phyloP scores from a whole-genome alignment of 2,888 invertebrate species.

The Brenthis daphne region DNA sequence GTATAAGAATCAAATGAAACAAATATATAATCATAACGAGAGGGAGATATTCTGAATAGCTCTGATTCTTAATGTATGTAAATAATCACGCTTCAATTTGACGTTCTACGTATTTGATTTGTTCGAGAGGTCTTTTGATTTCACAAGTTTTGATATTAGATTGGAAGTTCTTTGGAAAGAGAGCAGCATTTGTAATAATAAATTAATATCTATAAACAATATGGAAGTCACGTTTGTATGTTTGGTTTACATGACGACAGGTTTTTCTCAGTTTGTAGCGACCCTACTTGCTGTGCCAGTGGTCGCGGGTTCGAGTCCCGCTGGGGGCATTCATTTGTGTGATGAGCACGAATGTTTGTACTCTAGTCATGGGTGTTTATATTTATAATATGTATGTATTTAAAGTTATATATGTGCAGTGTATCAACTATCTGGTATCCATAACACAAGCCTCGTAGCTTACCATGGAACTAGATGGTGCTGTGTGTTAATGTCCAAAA shows the following conservation, averaged over 20 bases:
- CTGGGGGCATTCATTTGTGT: no score
- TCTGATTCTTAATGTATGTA: constrained; percentile 61
- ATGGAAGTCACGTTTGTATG: not conserved
- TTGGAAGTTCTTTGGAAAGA: constrained; percentile 28
- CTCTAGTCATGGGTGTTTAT: no score
- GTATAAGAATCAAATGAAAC: constrained; percentile 41
- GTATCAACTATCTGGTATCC: no score
- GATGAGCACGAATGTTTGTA: no score
- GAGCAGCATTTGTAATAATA: constrained; percentile 9
- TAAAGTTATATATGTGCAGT: no score
- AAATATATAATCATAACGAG: constrained; percentile 44
- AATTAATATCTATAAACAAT: constrained; percentile 2
- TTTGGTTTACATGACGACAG: not conserved
- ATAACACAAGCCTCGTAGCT: no score
- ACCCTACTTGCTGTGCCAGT: no score
- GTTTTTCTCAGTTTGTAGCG: no score
- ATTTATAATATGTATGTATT: no score
- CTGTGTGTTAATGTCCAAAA: no score
- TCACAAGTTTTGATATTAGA: constrained; percentile 34
- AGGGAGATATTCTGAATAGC: constrained; percentile 49
- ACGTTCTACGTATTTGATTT: constrained; percentile 37
- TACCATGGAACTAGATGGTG: no score
- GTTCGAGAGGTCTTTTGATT: constrained; percentile 42
- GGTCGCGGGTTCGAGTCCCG: no score
- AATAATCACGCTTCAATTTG: constrained; percentile 49